Evolutionary conservation across 1,140 invertebrate genomes (phyloP).

Genomic region (Zaprionus taronus): DNA sequence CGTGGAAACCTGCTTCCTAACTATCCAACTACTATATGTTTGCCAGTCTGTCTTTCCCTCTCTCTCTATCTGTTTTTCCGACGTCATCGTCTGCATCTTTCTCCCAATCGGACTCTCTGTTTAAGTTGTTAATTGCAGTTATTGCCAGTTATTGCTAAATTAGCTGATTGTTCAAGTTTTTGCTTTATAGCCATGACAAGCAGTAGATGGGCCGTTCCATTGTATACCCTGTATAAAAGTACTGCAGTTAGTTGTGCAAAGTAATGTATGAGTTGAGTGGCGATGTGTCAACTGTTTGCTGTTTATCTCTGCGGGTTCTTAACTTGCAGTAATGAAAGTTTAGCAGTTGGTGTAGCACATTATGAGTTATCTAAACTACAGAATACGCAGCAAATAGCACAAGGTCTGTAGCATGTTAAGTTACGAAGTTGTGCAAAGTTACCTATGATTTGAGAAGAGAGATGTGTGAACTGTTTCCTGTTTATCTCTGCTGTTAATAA

Average conservation of each 20-base stretch:
- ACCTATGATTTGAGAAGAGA: too few species aligned
- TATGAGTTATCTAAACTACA: background rate
- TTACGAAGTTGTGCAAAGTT: too few species aligned
- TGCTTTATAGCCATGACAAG: background rate
- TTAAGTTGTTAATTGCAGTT: conserved; percentile 35
- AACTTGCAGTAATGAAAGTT: background rate
- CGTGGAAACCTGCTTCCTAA: conserved; percentile 8
- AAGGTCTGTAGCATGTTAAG: too few species aligned
- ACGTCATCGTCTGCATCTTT: conserved; percentile 1
- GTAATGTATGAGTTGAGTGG: background rate
- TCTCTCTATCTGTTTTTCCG: too few species aligned
- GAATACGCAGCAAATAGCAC: too few species aligned
- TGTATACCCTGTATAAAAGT: conserved; percentile 16
- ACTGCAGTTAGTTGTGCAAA: background rate
- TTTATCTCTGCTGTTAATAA: background rate
- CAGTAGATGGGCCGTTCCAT: background rate
- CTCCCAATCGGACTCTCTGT: conserved; percentile 17
- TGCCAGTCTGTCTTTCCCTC: background rate
- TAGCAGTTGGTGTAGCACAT: background rate
- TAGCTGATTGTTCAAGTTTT: conserved; percentile 34
- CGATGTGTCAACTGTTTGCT: background rate
- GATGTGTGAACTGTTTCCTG: background rate
- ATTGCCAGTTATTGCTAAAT: conserved; percentile 39
- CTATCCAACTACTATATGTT: background rate
- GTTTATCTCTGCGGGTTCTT: background rate